Evolutionary conservation across 1,140 invertebrate genomes (phyloP).

Genomic region (Holcopasites calliopsidis): DNA sequence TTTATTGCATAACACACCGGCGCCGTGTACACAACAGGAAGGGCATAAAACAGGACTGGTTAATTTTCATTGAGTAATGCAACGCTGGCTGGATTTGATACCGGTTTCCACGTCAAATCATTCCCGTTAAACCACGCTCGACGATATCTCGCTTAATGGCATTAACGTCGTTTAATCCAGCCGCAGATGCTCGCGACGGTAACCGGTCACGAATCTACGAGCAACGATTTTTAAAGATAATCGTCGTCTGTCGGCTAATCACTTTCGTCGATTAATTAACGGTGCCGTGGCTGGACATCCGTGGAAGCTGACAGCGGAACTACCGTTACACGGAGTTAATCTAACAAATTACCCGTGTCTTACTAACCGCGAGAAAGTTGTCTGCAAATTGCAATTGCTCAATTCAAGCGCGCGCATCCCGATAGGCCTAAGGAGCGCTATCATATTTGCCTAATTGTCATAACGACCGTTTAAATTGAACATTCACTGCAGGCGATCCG

Average conservation of each 20-base stretch:
- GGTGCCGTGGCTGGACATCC: not conserved
- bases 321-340: constrained; percentile 9
- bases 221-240: not conserved
- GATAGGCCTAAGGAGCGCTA: too few relatives aligned
- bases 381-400: not conserved
- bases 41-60: not conserved
- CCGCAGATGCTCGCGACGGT: not conserved
- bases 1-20: constrained; percentile 5
- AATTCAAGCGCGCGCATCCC: not conserved
- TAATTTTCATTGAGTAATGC: constrained; percentile 20
- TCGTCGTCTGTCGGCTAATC: not conserved
- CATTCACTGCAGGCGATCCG: not conserved
- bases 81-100: not conserved
- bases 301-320: not conserved
- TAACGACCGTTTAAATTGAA: too few relatives aligned
- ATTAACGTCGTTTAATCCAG: constrained; percentile 20
- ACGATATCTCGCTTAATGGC: constrained; percentile 31
- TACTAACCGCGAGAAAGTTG: not conserved
- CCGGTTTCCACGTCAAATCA: constrained; percentile 16
- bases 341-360: not conserved
- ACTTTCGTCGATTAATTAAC: constrained; percentile 36
- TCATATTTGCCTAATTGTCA: too few relatives aligned
- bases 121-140: constrained; percentile 31
- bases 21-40: not conserved
- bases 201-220: not conserved